Evolutionary conservation across 2,113 vertebrate species (phyloP), one percentile per base, ranked within the genome.

Genomic region (Rhea americana): DNA sequence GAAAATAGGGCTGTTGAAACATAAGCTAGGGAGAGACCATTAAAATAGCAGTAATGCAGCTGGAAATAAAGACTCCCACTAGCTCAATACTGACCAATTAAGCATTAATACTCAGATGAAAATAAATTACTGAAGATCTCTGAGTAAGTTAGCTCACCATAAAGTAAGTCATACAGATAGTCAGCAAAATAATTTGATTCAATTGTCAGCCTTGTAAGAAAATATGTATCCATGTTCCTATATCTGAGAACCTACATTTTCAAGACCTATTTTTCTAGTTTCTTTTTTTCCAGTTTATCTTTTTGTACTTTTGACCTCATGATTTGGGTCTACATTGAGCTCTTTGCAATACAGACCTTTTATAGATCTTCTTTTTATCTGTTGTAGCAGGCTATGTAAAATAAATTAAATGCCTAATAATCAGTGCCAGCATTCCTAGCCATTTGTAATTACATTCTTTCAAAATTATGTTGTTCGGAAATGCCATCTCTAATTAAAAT

Each of bases 41-140:
- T 4, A 1, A 39, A 1, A 1, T 21, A 22, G 28, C 16, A 3
- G 24, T 18, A 32, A 63, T 28, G 24, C 4, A 9, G 3, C n/a
- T 87, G 68, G 59, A 73, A 68, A 30, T 21, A 28, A 45, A 53
- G 61, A 39, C 14, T 70, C 28, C 25, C 22, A 3, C n/a, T 47
- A 32, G 51, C 62, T 41, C 41, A 5, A 3, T 58, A 26, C 35
- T 24, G 41, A 74, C 6, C 41, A 41, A 4, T 45, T 53, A 58
- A 43, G 56, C 21, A 9, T 47, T 76, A 25, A 1, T 50, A 32
- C 16, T 18, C 11, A 3, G 55, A n/a, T 28, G 58, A 9, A 59
- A 70, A 53, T 3, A 74, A 39, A 45, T 58, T 62, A 47, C 5
- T 30, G 18, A 32, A 82, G 41, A 56, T 59, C 74, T 79, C 43